Base-by-base conservation (phyloP, 2,797 vertebrate species). In the Propithecus perrieri region DNA sequence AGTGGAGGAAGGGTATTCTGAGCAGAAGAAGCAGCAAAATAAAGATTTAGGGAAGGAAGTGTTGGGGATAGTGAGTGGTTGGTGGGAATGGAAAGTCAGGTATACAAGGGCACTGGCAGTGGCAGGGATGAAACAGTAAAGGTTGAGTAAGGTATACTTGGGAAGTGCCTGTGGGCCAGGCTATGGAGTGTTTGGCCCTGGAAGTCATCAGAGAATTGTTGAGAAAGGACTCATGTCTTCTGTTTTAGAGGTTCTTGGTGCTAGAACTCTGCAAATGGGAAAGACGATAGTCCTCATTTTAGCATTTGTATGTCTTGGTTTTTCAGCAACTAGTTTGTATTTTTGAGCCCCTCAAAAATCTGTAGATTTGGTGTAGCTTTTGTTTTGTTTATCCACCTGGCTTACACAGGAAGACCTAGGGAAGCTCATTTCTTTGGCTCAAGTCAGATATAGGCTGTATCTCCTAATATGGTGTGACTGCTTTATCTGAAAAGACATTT, bases 341-440 rank as follows among this genome's bases (percentile, higher is more conserved):
- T 48, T 20, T 33, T 69, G 57, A 95, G 5, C 6, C 38, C n/a
- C 76, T 65, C 50, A 22, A 85, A 79, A 57, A 46, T 15, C 0
- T 57, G 35, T 11, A 74, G 35, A 22, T 5, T 28, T 24, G 33
- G 1, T 65, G 2, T 41, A 1, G 2, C 59, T 13, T 22, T 43
- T 22, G 12, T 35, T 90, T 83, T 30, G 1, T 24, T 59, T 55
- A 48, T 35, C 48, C 13, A 28, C 11, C 22, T 26, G 72, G 17
- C 30, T 93, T 83, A 17, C 5, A 5, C 8, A 15, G 41, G 48
- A 61, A 2, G 4, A 38, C 30, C 7, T 20, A 71, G 28, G 33
- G 22, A 43, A 71, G 26, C 38, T 87, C 22, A 41, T 85, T 85
- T 55, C 46, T 92, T 89, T 76, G 48, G 41, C 65, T 95, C 17